Evolutionary conservation across 2,888 invertebrate genomes (phyloP), one percentile per base, ranked within the genome.

Genomic region (Gortyna flavago): DNA sequence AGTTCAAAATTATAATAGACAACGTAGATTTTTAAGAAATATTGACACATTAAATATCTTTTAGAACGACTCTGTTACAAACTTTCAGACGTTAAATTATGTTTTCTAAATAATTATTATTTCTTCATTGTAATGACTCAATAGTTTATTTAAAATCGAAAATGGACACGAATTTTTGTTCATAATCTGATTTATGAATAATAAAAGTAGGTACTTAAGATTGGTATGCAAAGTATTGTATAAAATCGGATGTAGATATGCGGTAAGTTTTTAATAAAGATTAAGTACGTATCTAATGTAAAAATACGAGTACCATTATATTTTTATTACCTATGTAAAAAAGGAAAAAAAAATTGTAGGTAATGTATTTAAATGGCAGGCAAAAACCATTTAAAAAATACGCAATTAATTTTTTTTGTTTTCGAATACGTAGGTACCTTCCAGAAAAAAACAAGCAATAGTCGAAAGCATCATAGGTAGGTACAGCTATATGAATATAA

Each of bases 81-180:
- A 86, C 80, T 86, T 85, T 85, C 59, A 77, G 74, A 80, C 77
- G 8, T 72, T 29, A 76, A 72, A 69, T 77, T 76, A 72, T 61
- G 68, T 76, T 81, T 81, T 68, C 6, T 57, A 38, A 54, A 71
- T 73, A 54, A 71, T 73, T 69, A 76, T 80, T 69, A 51, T 62
- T 75, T 72, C 21, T 84, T 57, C 75, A 83, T 64, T 70, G 59
- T 54, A 41, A 44, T 21, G 35, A 16, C 48, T 75, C 7, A 54
- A 51, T 65, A 67, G 51, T 57, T 70, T 67, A 67, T 74, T 68
- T 54, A 16, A 8, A 72, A 72, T 79, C 25, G 51, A 74, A 66
- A 79, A 84, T 71, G 21, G 21, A 44, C 48, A 71, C 41, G 59
- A 70, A 32, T 70, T 75, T 67, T 61, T 66, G 21, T 57, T 67